A percentile compares a stretch with the other conserved stretches of the same genome.
Evolutionary conservation across 2,888 invertebrate species (phyloP).

Genomic region (Xanthia icteritia): DNA sequence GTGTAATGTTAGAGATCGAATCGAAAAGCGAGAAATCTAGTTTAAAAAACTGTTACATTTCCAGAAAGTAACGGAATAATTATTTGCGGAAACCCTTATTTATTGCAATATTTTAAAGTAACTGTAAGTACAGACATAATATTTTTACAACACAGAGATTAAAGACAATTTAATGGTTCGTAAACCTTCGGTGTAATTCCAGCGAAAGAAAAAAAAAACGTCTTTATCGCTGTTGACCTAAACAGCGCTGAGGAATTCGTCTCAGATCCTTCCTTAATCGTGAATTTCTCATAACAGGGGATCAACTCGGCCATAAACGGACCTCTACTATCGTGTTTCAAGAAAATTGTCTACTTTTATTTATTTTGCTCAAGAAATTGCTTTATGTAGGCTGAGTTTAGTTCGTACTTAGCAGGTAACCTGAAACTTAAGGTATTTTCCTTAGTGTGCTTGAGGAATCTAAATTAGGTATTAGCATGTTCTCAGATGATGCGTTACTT

Average conservation of each 20-base stretch:
- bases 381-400: not conserved
- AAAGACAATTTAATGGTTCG: constrained; percentile 44
- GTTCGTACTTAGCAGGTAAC: not conserved
- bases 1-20: constrained; percentile 54
- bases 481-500: not conserved
- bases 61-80: constrained; percentile 10
- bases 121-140: not conserved
- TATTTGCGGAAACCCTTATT: not conserved
- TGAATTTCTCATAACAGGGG: constrained; percentile 55
- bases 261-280: constrained; percentile 71
- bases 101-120: constrained; percentile 4
- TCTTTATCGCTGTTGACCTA: constrained; percentile 53
- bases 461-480: not conserved
- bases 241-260: constrained; percentile 66
- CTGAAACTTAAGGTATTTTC: not conserved
- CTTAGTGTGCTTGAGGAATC: not conserved
- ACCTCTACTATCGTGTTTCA: constrained; percentile 46
- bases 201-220: constrained; percentile 27
- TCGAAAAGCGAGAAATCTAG: constrained; percentile 40
- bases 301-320: constrained; percentile 52
- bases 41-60: constrained; percentile 23
- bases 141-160: constrained; percentile 39
- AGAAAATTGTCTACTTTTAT: constrained; percentile 33
- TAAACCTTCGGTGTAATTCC: constrained; percentile 32
- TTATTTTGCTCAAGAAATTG: constrained; percentile 43